Conservation (phyloP, 1,140 invertebrate genomes). For the Camponotus vicinus region DNA sequence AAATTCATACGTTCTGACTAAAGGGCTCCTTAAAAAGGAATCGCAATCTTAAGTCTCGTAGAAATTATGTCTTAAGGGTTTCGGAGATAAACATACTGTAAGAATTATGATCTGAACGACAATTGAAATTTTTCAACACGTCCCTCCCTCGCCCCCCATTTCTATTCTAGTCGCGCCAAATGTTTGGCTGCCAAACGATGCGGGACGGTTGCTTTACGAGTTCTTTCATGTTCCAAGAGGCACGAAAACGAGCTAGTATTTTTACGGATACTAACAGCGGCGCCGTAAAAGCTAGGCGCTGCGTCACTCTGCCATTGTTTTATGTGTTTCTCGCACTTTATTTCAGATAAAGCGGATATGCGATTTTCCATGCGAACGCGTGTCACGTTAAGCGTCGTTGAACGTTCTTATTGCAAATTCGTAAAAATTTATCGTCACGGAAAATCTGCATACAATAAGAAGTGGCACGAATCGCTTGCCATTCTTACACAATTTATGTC, state of each 20-base stretch:
- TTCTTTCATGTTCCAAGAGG: background rate
- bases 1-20: background rate
- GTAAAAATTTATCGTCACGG: slow-evolving; percentile 2
- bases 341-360: background rate
- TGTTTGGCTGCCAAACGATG: slow-evolving; percentile 40
- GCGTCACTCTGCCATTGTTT: slow-evolving; percentile 6
- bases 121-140: slow-evolving; percentile 52
- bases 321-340: background rate
- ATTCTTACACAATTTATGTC: background rate
- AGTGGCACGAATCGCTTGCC: background rate
- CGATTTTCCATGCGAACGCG: background rate
- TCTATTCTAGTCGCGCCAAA: slow-evolving; percentile 27
- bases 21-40: background rate
- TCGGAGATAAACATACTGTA: background rate
- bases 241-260: slow-evolving; percentile 38
- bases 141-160: background rate
- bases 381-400: background rate
- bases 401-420: too few species aligned
- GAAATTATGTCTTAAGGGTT: slow-evolving; percentile 25
- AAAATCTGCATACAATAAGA: background rate
- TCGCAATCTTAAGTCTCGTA: background rate
- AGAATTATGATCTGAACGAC: slow-evolving; percentile 8
- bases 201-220: slow-evolving; percentile 1
- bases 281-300: slow-evolving; percentile 23
- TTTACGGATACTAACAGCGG: slow-evolving; percentile 26